These are phyloP conservation scores for Notodonta ziczac DNA, from an alignment of 2,888 invertebrate species.

Conservation along the genomic window DNA sequence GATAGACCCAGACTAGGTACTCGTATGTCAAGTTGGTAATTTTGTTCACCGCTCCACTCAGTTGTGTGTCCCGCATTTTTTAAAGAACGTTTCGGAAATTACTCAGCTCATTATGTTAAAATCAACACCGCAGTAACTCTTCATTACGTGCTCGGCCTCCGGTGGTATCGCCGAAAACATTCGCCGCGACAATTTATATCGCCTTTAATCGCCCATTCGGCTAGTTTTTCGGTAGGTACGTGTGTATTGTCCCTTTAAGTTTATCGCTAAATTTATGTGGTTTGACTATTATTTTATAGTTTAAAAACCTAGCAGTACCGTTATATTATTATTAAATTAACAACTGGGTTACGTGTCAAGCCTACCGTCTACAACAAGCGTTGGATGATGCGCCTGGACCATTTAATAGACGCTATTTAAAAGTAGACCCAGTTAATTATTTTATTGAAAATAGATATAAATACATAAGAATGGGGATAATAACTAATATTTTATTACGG, in stretches of 20 bases:
- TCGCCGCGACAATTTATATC: slow-evolving; percentile 51
- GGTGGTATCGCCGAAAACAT: slow-evolving; percentile 51
- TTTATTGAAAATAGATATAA: too few species aligned
- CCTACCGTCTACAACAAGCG: too few species aligned
- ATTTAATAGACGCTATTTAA: too few species aligned
- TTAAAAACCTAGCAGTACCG: too few species aligned
- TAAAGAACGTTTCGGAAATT: slow-evolving; percentile 52
- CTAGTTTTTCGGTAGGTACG: slow-evolving; percentile 15
- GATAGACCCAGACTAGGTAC: too few species aligned
- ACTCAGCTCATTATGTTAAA: slow-evolving; percentile 70
- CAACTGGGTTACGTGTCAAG: too few species aligned
- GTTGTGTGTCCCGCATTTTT: slow-evolving; percentile 39
- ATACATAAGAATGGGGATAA: too few species aligned
- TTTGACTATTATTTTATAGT: not conserved
- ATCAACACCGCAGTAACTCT: slow-evolving; percentile 70
- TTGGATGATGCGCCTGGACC: too few species aligned
- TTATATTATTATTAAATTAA: too few species aligned
- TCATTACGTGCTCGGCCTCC: slow-evolving; percentile 58
- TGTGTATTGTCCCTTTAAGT: not conserved
- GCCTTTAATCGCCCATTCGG: slow-evolving; percentile 44
- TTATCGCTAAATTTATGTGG: not conserved
- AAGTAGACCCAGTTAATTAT: too few species aligned
- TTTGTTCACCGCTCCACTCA: not conserved
- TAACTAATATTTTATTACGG: too few species aligned
- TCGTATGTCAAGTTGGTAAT: not conserved